Conservation (phyloP, 2,888 invertebrate genomes). For the Alcis repandata region DNA sequence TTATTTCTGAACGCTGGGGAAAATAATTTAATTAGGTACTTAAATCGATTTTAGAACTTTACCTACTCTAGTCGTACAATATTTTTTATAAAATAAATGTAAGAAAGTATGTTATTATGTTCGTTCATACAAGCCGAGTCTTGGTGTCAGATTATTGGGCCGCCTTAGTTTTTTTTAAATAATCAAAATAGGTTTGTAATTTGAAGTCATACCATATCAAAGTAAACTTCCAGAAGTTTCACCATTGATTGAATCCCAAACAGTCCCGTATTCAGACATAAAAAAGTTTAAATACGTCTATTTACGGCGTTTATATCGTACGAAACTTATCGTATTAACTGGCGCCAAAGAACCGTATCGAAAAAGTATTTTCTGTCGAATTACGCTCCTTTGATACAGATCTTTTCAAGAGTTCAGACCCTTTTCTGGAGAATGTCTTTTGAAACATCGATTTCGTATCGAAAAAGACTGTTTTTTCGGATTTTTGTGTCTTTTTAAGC, state of each 20-base stretch:
- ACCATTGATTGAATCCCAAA: neutral
- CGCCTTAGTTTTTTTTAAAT: too few relatives aligned
- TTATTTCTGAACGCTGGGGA: neutral
- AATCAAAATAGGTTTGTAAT: too few relatives aligned
- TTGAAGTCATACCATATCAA: too few relatives aligned
- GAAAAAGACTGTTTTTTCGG: neutral
- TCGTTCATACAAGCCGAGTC: too few relatives aligned
- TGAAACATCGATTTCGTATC: constrained; percentile 21
- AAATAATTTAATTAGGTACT: too few relatives aligned
- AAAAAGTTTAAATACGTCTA: constrained; percentile 14
- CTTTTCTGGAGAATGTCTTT: constrained; percentile 36
- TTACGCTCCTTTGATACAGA: constrained; percentile 38
- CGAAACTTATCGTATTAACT: constrained; percentile 32
- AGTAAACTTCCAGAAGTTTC: neutral
- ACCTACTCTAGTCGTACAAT: too few relatives aligned
- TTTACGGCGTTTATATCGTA: constrained; percentile 22
- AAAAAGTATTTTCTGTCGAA: constrained; percentile 39
- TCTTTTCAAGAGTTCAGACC: constrained; percentile 37
- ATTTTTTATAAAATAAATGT: too few relatives aligned
- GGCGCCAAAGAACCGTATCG: constrained; percentile 31
- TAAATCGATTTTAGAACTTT: too few relatives aligned
- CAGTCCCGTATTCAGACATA: neutral
- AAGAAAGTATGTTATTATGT: too few relatives aligned
- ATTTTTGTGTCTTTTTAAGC: neutral
- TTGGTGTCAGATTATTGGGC: too few relatives aligned